A percentile compares a stretch with the other conserved stretches of the same genome.
Conservation (phyloP, 2,888 invertebrate genomes). For the Ormyrus rosae region DNA sequence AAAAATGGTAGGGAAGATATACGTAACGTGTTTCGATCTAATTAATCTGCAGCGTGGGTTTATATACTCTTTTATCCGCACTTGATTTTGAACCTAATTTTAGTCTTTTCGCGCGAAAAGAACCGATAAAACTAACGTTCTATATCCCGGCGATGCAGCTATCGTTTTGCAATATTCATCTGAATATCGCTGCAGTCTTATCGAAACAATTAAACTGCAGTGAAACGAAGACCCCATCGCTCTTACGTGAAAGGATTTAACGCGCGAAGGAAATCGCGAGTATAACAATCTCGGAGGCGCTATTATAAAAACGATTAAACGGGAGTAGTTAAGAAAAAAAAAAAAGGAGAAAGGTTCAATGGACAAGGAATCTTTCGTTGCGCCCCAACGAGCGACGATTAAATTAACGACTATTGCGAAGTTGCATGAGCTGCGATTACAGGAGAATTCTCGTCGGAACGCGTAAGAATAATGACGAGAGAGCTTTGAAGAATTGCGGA, state of each 20-base stretch:
- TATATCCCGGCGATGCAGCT: no score
- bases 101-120: no score
- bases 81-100: no score
- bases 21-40: no score
- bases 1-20: no score
- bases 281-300: background rate
- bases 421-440: slow-evolving; percentile 3
- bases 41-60: no score
- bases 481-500: no score
- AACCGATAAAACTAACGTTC: no score
- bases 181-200: background rate
- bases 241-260: background rate
- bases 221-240: background rate
- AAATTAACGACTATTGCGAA: slow-evolving; percentile 36
- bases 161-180: no score
- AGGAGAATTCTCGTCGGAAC: background rate
- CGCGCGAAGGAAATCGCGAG: background rate
- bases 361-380: slow-evolving; percentile 19
- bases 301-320: slow-evolving; percentile 12
- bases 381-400: slow-evolving; percentile 13
- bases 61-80: no score
- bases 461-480: background rate
- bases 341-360: slow-evolving; percentile 31
- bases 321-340: background rate
- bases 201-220: background rate